These are phyloP conservation scores for Taphrorychus bicolor DNA, from an alignment of 2,888 invertebrate genomes.

Conservation along the genomic window DNA sequence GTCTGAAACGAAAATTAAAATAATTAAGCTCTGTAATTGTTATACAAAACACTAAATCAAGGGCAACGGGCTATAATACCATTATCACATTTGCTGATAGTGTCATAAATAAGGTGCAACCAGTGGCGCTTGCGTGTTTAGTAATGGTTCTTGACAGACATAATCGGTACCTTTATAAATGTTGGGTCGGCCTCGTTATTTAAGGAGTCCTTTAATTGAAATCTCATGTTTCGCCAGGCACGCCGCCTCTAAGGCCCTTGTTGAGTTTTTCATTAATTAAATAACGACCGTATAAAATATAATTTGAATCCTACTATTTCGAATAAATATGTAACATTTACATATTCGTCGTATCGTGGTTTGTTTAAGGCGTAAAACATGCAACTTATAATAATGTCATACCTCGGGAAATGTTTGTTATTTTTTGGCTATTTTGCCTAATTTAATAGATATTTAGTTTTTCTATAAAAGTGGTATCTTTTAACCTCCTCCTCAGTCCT, in stretches of 20 bases:
- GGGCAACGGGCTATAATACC: not conserved
- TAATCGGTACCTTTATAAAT: slow-evolving; percentile 56
- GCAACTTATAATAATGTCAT: too few relatives aligned
- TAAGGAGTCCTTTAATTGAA: slow-evolving; percentile 68
- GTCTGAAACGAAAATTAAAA: not conserved
- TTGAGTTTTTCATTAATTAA: slow-evolving; percentile 38
- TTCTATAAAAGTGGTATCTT: too few relatives aligned
- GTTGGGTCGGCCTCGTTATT: slow-evolving; percentile 62
- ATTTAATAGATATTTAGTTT: too few relatives aligned
- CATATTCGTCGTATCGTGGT: too few relatives aligned
- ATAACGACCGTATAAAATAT: slow-evolving; percentile 37
- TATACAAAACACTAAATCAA: not conserved
- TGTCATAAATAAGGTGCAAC: slow-evolving; percentile 9
- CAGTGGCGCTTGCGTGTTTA: slow-evolving; percentile 49
- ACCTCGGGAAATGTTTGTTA: too few relatives aligned
- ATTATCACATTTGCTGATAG: not conserved
- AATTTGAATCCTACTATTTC: slow-evolving; percentile 26
- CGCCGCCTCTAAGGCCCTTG: slow-evolving; percentile 36
- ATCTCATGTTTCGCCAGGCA: slow-evolving; percentile 61
- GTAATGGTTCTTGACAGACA: slow-evolving; percentile 48
- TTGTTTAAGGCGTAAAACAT: too few relatives aligned
- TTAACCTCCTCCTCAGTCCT: too few relatives aligned
- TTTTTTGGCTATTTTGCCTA: too few relatives aligned
- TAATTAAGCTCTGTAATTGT: not conserved
- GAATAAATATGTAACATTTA: slow-evolving; percentile 36